Conservation (phyloP, 2,797 vertebrate genomes). For the Halcyon leucocephala region DNA sequence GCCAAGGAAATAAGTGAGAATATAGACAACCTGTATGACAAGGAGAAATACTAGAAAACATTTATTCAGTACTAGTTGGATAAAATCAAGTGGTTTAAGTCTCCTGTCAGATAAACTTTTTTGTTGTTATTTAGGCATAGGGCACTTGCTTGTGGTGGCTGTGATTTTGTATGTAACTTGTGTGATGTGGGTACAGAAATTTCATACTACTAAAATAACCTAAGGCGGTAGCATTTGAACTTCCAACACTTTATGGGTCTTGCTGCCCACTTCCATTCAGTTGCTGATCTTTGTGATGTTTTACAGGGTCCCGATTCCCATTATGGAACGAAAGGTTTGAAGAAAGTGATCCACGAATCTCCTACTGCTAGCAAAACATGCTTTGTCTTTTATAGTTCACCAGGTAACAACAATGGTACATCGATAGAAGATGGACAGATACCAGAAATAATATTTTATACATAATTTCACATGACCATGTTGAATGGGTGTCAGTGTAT, state of each 20-base stretch:
- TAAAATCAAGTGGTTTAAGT: neutral
- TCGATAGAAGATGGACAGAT: slow-evolving; percentile 99
- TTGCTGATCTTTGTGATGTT: neutral
- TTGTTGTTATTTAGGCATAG: neutral
- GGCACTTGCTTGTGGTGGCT: neutral
- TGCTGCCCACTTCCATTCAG: neutral
- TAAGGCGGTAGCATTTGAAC: neutral
- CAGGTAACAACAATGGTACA: slow-evolving; percentile 97
- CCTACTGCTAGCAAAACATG: slow-evolving; percentile 94
- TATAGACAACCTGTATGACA: neutral
- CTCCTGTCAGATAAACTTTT: neutral
- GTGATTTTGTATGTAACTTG: neutral
- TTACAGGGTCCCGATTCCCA: slow-evolving; percentile 95
- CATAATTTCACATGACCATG: slow-evolving; percentile 72
- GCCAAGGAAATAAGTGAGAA: neutral
- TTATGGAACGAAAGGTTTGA: slow-evolving; percentile 96
- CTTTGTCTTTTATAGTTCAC: slow-evolving; percentile 96
- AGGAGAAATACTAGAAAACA: neutral
- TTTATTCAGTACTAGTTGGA: neutral
- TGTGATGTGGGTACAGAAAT: neutral
- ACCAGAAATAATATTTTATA: slow-evolving; percentile 99
- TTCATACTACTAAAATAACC: neutral
- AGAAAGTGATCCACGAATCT: slow-evolving; percentile 93
- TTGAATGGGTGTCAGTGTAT: neutral
- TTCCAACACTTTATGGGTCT: neutral